Base-by-base conservation (phyloP, 2,797 vertebrate genomes). In the Enteromius anoplus region DNA sequence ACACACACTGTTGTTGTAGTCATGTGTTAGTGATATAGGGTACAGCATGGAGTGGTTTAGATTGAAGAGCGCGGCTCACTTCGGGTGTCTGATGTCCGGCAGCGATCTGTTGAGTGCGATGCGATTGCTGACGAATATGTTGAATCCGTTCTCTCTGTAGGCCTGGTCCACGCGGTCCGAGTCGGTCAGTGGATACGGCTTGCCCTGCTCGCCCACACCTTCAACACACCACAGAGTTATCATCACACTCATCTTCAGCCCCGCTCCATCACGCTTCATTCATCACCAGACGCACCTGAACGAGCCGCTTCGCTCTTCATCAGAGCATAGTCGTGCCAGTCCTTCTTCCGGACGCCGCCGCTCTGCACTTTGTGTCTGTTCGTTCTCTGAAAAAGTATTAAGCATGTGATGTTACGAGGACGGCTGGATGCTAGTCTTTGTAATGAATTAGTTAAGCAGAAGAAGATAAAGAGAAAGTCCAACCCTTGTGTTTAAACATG, bases 71-170 rank as follows among this genome's bases (percentile, higher is more conserved):
- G 2, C 11, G 40, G 95, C 97, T 97, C 89, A 99, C 98, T 97
- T 98, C 40, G 93, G 93, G 84, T 99, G 96, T 26, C 98, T 95
- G 91, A 99, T 99, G 89, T 99, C 98, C 0, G 98, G 96, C 82
- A 99, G 90, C 37, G 97, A 98, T 87, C 98, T 95, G 91, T 99
- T 98, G 83, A 99, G 94, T 68, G 97, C 96, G 92, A 99, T 98
- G 88, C 96, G 94, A 90, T 99, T 96, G 21, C 97, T 99, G 93
- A 99, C 95, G 21, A 95, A 98, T 87, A 99, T 99, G 91, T 99
- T 99, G 92, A 99, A 99, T 68, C 97, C 98, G 82, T 99, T 99
- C 91, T 99, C 98, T 71, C 97, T 92, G 94, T 99, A 99, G 0
- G 98, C 98, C 92, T 97, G 96, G 84, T 99, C 98, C 64, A 96